phyloP scores from a whole-genome alignment of 2,797 vertebrate genomes.

The Platyrinchus mystaceus region DNA sequence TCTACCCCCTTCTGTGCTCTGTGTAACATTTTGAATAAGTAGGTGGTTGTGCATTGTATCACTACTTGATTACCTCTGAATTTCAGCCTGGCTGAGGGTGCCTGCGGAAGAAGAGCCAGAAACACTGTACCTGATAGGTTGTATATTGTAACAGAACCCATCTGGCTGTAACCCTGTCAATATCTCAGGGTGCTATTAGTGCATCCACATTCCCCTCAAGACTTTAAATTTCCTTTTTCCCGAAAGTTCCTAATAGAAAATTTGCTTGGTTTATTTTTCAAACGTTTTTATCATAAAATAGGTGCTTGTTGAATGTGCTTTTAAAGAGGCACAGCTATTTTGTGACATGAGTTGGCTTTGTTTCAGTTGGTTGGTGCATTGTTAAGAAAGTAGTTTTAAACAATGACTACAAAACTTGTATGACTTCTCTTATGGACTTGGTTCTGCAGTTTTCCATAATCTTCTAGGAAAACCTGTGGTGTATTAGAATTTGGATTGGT shows the following conservation, averaged over 20 bases:
- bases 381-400: background rate
- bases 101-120: background rate
- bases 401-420: background rate
- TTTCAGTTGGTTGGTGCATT: background rate
- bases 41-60: background rate
- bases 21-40: background rate
- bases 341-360: background rate
- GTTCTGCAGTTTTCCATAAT: background rate
- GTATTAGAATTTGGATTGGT: background rate
- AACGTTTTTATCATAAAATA: background rate
- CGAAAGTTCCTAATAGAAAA: background rate
- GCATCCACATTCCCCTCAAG: background rate
- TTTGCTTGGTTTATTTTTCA: background rate
- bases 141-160: background rate
- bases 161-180: background rate
- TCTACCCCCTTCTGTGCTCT: background rate
- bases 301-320: background rate
- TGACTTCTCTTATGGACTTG: background rate
- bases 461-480: background rate
- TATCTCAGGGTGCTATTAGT: background rate
- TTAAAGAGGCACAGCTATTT: background rate
- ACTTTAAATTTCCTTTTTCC: background rate
- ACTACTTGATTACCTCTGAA: background rate
- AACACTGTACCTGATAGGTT: background rate
- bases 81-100: background rate